Base-by-base conservation (phyloP, 2,113 vertebrate genomes). In the Notothenia rossii region DNA sequence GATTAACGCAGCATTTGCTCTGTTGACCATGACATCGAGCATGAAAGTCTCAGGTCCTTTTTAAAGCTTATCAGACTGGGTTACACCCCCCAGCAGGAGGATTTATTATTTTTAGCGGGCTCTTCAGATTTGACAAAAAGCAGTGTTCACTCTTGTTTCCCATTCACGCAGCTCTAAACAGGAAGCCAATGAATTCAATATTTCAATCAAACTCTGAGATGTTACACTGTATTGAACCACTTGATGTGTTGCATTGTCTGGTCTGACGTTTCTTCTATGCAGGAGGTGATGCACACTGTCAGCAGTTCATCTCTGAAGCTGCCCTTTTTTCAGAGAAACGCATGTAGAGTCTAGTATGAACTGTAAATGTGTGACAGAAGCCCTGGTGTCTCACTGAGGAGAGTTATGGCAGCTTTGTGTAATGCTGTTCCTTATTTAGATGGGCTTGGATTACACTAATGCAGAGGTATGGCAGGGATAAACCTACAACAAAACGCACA, bases 351-450 rank as follows among this genome's bases (percentile, higher is more conserved):
- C 65, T 33, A 29, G 29, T 29, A 36, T 14, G 22, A n/a, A 40
- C 36, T 67, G 25, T 56, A 67, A 61, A 81, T 61, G 54, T 53
- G 48, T 72, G 53, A 71, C 66, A 43, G 53, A 84, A n/a, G 36
- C 33, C 43, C 64, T 43, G 62, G 45, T 69, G 49, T 75, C 59
- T 84, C 54, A 65, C 14, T 18, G 58, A 22, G 63, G 29, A 62
- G 59, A 83, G 50, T 84, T 76, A 75, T 36, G 48, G 75, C 54
- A 75, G 55, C 75, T 87, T 77, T 88, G 45, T 72, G 49, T 54
- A 58, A 83, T 64, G 45, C 72, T 66, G 43, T 10, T 71, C 18
- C 46, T 46, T 54, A 70, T 82, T 77, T 79, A 83, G 53, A 68
- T 68, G 17, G 25, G 48, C 61, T 11, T 66, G 59, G 29, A 51